phyloP scores from a whole-genome alignment of 2,888 invertebrate genomes.

The Tachina fera region DNA sequence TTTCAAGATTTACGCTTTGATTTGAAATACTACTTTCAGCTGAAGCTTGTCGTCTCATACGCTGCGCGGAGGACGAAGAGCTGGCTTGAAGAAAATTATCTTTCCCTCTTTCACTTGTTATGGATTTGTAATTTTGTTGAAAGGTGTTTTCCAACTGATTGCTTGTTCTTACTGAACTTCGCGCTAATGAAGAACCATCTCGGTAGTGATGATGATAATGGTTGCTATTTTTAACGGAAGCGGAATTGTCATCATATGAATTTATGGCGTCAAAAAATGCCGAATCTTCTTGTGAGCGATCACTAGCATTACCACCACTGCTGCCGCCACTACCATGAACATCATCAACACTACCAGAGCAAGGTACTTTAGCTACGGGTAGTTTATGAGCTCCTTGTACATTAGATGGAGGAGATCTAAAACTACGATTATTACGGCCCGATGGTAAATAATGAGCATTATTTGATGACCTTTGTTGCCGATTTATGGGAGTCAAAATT shows the following conservation, averaged over 20 bases:
- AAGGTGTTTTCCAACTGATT: constrained; percentile 81
- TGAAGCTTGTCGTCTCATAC: constrained; percentile 82
- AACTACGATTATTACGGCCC: constrained; percentile 53
- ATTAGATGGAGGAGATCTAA: constrained; percentile 54
- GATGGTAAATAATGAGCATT: constrained; percentile 33
- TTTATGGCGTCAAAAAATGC: constrained; percentile 80
- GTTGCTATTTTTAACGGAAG: constrained; percentile 54
- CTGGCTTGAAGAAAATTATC: constrained; percentile 78
- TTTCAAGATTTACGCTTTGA: constrained; percentile 80
- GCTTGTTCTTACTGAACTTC: constrained; percentile 82
- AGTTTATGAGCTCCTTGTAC: constrained; percentile 53
- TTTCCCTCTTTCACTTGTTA: constrained; percentile 75
- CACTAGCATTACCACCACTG: constrained; percentile 79
- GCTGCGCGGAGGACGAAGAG: constrained; percentile 45
- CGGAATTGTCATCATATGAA: constrained; percentile 78
- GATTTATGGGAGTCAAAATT: constrained; percentile 62
- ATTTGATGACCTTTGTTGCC: constrained; percentile 71
- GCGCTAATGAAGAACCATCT: constrained; percentile 80
- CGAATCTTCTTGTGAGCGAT: constrained; percentile 80
- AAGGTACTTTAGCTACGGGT: constrained; percentile 65
- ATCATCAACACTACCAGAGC: constrained; percentile 73
- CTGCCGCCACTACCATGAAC: constrained; percentile 78
- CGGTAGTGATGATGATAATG: constrained; percentile 75
- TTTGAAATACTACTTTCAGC: constrained; percentile 83
- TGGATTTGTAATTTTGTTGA: constrained; percentile 82